Percentiles rank a stretch among this genome's conserved stretches.
Conservation (phyloP, 1,140 invertebrate species). For the Rhysida immarginata region DNA sequence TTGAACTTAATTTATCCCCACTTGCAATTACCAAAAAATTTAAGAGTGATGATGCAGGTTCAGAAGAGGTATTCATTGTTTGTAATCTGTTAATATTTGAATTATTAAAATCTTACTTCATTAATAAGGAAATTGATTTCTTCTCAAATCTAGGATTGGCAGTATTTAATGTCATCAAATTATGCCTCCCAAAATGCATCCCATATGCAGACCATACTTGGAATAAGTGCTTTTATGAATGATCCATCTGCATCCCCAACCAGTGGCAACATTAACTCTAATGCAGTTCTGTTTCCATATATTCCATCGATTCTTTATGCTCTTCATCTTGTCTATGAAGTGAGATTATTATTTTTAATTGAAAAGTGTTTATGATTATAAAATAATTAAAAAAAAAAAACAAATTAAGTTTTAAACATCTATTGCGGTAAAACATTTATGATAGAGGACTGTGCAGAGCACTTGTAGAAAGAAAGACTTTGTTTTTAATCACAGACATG, state of each 20-base stretch:
- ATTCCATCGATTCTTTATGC: conserved; percentile 58
- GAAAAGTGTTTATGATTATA: conserved; percentile 8
- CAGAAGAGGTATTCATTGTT: conserved; percentile 29
- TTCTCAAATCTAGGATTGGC: conserved; percentile 48
- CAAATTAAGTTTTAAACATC: too few relatives aligned
- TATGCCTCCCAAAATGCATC: too few relatives aligned
- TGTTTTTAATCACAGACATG: too few relatives aligned
- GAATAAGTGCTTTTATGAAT: too few relatives aligned
- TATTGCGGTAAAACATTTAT: too few relatives aligned
- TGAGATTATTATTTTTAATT: conserved; percentile 18
- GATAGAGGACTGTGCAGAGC: too few relatives aligned
- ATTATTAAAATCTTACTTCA: not conserved
- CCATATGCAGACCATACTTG: too few relatives aligned
- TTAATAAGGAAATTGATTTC: conserved; percentile 1
- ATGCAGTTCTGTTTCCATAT: conserved; percentile 53
- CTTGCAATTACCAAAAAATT: conserved; percentile 38
- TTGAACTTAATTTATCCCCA: conserved; percentile 29
- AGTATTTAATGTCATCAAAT: conserved; percentile 47
- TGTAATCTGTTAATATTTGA: conserved; percentile 2
- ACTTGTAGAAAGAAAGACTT: too few relatives aligned
- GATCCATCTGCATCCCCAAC: conserved; percentile 20
- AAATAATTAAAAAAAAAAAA: too few relatives aligned
- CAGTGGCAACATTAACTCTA: conserved; percentile 40
- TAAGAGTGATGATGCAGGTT: conserved; percentile 38
- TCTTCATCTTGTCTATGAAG: conserved; percentile 76